Conservation (phyloP, 2,113 vertebrate species). For the Larimichthys polyactis region DNA sequence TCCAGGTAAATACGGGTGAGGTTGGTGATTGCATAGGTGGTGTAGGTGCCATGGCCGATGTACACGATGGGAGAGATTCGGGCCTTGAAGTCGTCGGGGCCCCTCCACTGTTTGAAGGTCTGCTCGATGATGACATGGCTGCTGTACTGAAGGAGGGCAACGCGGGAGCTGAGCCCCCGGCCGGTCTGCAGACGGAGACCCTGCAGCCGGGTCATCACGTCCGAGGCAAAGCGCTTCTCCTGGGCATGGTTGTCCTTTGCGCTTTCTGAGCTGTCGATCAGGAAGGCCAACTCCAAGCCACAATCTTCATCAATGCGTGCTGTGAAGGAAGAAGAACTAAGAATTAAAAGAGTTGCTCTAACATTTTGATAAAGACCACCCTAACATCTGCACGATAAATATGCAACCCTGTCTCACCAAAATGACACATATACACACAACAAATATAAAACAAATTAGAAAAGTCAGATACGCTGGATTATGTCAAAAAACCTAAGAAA, state of each 20-base stretch:
- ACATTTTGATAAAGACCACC: background rate
- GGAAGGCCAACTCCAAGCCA: slow-evolving; percentile 89
- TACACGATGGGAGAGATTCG: slow-evolving; percentile 84
- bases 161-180: slow-evolving; percentile 83
- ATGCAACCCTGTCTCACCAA: background rate
- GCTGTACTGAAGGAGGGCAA: slow-evolving; percentile 92
- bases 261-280: slow-evolving; percentile 93
- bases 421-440: background rate
- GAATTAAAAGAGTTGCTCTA: background rate
- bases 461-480: no score
- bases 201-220: slow-evolving; percentile 87
- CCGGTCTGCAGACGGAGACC: slow-evolving; percentile 84
- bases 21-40: slow-evolving; percentile 94
- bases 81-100: slow-evolving; percentile 86
- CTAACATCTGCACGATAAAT: background rate
- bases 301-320: slow-evolving; percentile 85
- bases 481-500: background rate
- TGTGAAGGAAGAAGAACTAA: slow-evolving; percentile 23
- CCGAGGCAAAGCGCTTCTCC: slow-evolving; percentile 88
- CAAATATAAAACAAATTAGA: background rate
- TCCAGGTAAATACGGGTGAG: slow-evolving; percentile 90
- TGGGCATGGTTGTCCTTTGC: slow-evolving; percentile 90
- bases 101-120: slow-evolving; percentile 90
- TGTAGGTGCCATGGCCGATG: slow-evolving; percentile 93
- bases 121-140: slow-evolving; percentile 90